Percentiles rank a stretch among this genome's conserved stretches.
These are phyloP conservation scores for Diachasmimorpha longicaudata DNA, from an alignment of 1,140 invertebrate species.

Conservation along the genomic window DNA sequence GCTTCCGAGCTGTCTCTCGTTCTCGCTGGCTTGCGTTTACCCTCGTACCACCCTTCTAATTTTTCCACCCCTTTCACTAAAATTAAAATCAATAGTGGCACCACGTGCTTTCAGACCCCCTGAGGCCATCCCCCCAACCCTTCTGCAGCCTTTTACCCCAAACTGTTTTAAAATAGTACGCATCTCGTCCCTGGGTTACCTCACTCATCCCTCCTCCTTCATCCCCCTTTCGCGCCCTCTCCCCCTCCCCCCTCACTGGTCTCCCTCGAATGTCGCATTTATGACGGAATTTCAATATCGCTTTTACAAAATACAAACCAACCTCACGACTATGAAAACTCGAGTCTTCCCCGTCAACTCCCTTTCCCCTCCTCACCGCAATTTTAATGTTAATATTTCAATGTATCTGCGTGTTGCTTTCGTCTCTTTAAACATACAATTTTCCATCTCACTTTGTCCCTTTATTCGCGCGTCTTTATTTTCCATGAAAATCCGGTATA, in stretches of 20 bases:
- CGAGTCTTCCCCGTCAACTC: background rate
- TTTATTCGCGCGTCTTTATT: conserved; percentile 28
- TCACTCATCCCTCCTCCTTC: background rate
- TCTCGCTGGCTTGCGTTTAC: conserved; percentile 24
- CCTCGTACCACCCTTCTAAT: conserved; percentile 62
- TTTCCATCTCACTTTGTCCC: conserved; percentile 12
- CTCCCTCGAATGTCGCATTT: conserved; percentile 14
- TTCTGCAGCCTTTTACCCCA: background rate
- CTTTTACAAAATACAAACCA: conserved; percentile 25
- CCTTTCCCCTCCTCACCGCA: background rate
- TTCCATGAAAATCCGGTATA: conserved; percentile 16
- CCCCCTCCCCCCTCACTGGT: background rate
- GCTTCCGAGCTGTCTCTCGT: conserved; percentile 8
- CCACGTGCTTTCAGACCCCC: conserved; percentile 54
- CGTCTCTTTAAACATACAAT: conserved; percentile 16
- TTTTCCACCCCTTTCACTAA: conserved; percentile 66
- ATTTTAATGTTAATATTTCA: background rate
- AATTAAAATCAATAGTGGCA: conserved; percentile 66
- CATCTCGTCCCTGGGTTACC: background rate
- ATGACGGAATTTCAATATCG: conserved; percentile 36
- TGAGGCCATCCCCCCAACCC: conserved; percentile 24
- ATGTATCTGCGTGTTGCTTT: background rate
- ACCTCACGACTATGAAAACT: conserved; percentile 7
- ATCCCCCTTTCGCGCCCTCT: no score
- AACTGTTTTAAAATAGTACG: conserved; percentile 14